Evolutionary conservation across 2,797 vertebrate species (phyloP).

Genomic region (Pampus argenteus): DNA sequence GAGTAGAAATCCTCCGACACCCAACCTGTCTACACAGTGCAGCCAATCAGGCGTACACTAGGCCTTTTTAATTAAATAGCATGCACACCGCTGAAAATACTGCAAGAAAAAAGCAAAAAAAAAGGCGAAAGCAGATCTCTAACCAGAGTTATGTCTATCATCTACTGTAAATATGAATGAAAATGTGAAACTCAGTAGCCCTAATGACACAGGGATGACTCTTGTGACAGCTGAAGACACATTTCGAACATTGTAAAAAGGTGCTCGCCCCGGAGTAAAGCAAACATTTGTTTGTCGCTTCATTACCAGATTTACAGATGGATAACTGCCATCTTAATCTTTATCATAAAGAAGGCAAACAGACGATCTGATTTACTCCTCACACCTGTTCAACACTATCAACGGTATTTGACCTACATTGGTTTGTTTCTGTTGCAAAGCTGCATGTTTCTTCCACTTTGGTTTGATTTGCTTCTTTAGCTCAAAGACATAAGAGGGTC

Average conservation of each 20-base stretch:
- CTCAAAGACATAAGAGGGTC: slow-evolving; percentile 15
- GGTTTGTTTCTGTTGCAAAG: slow-evolving; percentile 85
- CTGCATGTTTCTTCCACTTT: slow-evolving; percentile 77
- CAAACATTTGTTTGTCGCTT: slow-evolving; percentile 64
- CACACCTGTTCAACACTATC: slow-evolving; percentile 54
- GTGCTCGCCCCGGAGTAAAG: slow-evolving; percentile 70
- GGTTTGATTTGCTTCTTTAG: slow-evolving; percentile 33
- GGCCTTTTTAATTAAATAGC: slow-evolving; percentile 23
- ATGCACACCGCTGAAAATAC: slow-evolving; percentile 55
- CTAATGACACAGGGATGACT: slow-evolving; percentile 38
- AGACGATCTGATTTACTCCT: slow-evolving; percentile 76
- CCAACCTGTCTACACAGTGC: slow-evolving; percentile 23
- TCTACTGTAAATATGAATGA: slow-evolving; percentile 37
- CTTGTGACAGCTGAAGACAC: slow-evolving; percentile 84
- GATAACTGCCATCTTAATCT: not conserved
- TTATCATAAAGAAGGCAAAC: slow-evolving; percentile 28
- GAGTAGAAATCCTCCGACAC: slow-evolving; percentile 23
- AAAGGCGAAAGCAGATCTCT: slow-evolving; percentile 33
- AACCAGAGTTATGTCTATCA: not conserved
- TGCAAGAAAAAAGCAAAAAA: slow-evolving; percentile 5
- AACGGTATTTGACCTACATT: slow-evolving; percentile 36
- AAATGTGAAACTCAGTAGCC: slow-evolving; percentile 28
- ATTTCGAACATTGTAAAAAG: slow-evolving; percentile 73
- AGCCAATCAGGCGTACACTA: slow-evolving; percentile 41
- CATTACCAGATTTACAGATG: slow-evolving; percentile 16